phyloP scores from a whole-genome alignment of 2,888 invertebrate genomes.

The Eristalinus aeneus region DNA sequence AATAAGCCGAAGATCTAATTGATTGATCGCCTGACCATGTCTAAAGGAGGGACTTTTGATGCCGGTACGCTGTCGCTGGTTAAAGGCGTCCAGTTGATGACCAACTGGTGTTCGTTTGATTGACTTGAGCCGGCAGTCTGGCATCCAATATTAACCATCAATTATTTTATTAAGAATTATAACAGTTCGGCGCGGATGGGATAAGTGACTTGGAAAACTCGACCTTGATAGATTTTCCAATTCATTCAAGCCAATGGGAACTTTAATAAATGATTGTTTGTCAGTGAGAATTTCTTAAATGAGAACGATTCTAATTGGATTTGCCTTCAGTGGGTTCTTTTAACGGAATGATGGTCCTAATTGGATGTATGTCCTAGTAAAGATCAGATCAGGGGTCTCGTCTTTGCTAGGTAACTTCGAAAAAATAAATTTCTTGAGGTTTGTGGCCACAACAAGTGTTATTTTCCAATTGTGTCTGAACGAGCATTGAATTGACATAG shows the following conservation, averaged over 20 bases:
- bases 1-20: conserved; percentile 67
- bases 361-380: neutral
- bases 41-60: neutral
- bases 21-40: conserved; percentile 56
- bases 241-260: conserved; percentile 11
- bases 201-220: conserved; percentile 25
- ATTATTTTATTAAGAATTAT: conserved; percentile 51
- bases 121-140: conserved; percentile 19
- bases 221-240: neutral
- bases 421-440: too few relatives aligned
- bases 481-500: too few relatives aligned
- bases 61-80: conserved; percentile 50
- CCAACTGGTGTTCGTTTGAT: conserved; percentile 67
- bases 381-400: neutral
- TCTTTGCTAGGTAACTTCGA: neutral
- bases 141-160: conserved; percentile 61
- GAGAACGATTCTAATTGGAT: neutral
- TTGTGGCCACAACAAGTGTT: too few relatives aligned
- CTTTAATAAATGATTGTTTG: conserved; percentile 47
- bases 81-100: conserved; percentile 45
- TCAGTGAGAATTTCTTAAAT: neutral
- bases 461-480: too few relatives aligned
- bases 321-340: neutral
- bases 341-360: neutral
- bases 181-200: neutral